Percentiles rank a stretch among this genome's conserved stretches.
Conservation (phyloP, 92 coral and sea anemone genomes). For the Porites rus region DNA sequence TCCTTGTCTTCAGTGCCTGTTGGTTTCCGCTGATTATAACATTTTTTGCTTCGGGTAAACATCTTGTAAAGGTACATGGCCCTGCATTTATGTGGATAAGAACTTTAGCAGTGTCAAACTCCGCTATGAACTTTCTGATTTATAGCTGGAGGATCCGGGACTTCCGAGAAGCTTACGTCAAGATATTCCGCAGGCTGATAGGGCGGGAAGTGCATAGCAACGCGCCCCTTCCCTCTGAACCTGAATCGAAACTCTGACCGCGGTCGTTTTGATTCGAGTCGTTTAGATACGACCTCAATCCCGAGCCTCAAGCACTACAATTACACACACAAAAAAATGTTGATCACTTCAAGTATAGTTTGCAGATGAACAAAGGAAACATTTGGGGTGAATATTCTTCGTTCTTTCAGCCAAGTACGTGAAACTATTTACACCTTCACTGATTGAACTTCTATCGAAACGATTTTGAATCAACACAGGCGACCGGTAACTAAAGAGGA, state of each 20-base stretch:
- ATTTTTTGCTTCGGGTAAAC: slow-evolving; percentile 23
- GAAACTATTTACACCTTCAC: too few relatives aligned
- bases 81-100: slow-evolving; percentile 52
- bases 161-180: slow-evolving; percentile 37
- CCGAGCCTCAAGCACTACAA: too few relatives aligned
- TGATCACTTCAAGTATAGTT: too few relatives aligned
- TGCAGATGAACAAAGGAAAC: too few relatives aligned
- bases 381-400: too few relatives aligned
- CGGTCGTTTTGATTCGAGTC: too few relatives aligned
- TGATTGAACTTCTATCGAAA: too few relatives aligned
- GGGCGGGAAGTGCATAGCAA: not conserved
- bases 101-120: slow-evolving; percentile 39
- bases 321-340: too few relatives aligned
- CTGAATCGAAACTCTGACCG: not conserved
- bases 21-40: slow-evolving; percentile 45
- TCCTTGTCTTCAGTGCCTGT: slow-evolving; percentile 35
- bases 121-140: slow-evolving; percentile 48
- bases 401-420: too few relatives aligned
- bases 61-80: slow-evolving; percentile 36
- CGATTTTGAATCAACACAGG: too few relatives aligned
- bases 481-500: too few relatives aligned
- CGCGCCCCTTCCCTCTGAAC: not conserved
- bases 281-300: too few relatives aligned
- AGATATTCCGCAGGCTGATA: not conserved
- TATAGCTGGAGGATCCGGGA: slow-evolving; percentile 43